These are phyloP conservation scores for Tonatia bakeri DNA, from an alignment of 2,113 vertebrate species.

Conservation along the genomic window DNA sequence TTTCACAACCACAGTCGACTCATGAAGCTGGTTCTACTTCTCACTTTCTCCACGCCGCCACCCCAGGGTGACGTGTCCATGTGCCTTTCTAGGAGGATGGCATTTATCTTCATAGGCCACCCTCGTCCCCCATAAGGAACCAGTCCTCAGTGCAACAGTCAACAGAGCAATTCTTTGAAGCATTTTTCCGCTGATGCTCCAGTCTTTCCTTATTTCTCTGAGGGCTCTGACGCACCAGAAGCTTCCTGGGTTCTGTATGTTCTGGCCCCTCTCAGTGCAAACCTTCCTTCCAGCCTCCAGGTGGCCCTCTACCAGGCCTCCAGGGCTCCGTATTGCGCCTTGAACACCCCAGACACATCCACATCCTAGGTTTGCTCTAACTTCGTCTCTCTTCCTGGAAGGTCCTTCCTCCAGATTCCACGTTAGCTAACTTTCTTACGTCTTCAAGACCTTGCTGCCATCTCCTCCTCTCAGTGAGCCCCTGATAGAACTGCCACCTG, in stretches of 20 bases:
- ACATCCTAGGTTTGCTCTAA: neutral
- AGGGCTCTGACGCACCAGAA: neutral
- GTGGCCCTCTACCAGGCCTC: neutral
- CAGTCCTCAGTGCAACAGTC: neutral
- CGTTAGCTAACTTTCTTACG: neutral
- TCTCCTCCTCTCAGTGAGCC: neutral
- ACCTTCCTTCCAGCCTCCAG: neutral
- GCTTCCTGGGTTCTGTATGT: neutral
- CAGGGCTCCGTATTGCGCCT: neutral
- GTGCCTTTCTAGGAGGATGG: neutral
- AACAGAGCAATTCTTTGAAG: neutral
- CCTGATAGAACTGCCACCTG: too few relatives aligned
- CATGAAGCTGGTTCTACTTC: neutral
- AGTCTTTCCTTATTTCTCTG: neutral
- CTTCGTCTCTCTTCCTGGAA: neutral
- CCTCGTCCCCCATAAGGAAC: neutral
- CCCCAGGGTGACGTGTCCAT: neutral
- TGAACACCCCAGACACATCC: neutral
- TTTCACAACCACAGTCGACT: neutral
- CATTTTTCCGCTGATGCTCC: neutral
- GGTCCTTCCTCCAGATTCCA: neutral
- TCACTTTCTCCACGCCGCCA: neutral
- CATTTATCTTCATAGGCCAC: neutral
- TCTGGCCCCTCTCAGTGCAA: neutral
- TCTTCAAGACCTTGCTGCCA: neutral